These are phyloP conservation scores for Micronycteris hirsuta DNA, from an alignment of 2,113 vertebrate genomes.

Conservation along the genomic window DNA sequence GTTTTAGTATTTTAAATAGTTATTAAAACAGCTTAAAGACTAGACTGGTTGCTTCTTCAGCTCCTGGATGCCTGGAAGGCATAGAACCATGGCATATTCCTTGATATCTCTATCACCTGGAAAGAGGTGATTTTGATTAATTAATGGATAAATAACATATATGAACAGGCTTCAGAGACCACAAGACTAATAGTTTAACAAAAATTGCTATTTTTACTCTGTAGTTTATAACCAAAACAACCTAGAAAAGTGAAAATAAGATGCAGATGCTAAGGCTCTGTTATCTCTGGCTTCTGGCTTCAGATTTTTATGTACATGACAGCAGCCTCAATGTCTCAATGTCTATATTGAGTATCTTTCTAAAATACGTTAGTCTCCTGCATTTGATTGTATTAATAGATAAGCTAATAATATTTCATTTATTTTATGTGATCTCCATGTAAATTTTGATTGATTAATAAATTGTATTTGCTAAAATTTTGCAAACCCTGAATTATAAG, in stretches of 20 bases:
- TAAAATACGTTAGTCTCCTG: background rate
- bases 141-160: background rate
- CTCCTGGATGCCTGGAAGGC: background rate
- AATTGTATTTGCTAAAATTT: background rate
- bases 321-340: background rate
- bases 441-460: constrained; percentile 1
- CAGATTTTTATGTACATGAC: background rate
- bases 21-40: background rate
- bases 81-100: background rate
- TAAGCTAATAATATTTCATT: background rate
- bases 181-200: background rate
- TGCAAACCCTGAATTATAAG: background rate
- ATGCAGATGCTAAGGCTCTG: background rate
- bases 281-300: background rate
- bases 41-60: background rate
- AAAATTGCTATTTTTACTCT: background rate
- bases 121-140: background rate
- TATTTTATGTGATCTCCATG: background rate
- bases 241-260: background rate
- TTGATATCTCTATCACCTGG: background rate
- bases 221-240: background rate
- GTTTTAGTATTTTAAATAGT: constrained; percentile 3
- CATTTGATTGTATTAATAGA: background rate
- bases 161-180: background rate
- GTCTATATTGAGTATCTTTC: background rate